Evolutionary conservation across 2,888 invertebrate species (phyloP).

Genomic region (Volucella inanis): DNA sequence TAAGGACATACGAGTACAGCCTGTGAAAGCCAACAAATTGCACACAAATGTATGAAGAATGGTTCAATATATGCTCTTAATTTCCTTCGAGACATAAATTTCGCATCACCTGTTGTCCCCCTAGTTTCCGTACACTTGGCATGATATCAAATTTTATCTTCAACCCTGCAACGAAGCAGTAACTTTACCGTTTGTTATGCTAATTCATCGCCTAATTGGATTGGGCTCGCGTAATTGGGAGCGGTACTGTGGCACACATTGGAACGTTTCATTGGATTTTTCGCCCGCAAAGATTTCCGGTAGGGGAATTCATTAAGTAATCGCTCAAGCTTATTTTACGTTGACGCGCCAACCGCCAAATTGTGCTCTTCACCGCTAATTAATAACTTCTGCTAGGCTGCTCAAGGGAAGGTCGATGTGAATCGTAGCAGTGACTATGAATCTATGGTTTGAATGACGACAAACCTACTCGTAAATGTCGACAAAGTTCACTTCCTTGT

Average conservation of each 20-base stretch:
- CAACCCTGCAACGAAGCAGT: conserved; percentile 41
- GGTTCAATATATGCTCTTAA: conserved; percentile 28
- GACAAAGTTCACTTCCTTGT: conserved; percentile 50
- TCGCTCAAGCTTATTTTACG: conserved; percentile 61
- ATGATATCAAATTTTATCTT: conserved; percentile 37
- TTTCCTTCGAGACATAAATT: conserved; percentile 27
- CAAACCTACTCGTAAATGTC: conserved; percentile 6
- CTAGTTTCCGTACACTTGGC: conserved; percentile 2
- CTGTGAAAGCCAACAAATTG: too few species aligned
- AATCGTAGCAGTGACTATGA: conserved; percentile 23
- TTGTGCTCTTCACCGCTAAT: conserved; percentile 74
- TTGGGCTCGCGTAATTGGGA: conserved; percentile 69
- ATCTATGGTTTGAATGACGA: conserved; percentile 27
- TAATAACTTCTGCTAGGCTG: conserved; percentile 69
- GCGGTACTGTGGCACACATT: conserved; percentile 53
- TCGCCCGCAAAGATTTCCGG: conserved; percentile 57
- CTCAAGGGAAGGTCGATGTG: conserved; percentile 48
- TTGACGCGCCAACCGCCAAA: conserved; percentile 70
- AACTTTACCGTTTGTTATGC: conserved; percentile 64
- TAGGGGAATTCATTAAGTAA: conserved; percentile 66
- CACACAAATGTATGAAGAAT: too few species aligned
- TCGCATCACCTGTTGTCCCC: conserved; percentile 51
- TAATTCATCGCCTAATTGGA: conserved; percentile 73
- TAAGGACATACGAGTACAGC: too few species aligned
- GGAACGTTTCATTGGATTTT: conserved; percentile 68